A percentile compares a stretch with the other conserved stretches of the same genome.
These are phyloP conservation scores for Poeciliopsis occidentalis DNA, from an alignment of 2,113 vertebrate species.

Conservation along the genomic window DNA sequence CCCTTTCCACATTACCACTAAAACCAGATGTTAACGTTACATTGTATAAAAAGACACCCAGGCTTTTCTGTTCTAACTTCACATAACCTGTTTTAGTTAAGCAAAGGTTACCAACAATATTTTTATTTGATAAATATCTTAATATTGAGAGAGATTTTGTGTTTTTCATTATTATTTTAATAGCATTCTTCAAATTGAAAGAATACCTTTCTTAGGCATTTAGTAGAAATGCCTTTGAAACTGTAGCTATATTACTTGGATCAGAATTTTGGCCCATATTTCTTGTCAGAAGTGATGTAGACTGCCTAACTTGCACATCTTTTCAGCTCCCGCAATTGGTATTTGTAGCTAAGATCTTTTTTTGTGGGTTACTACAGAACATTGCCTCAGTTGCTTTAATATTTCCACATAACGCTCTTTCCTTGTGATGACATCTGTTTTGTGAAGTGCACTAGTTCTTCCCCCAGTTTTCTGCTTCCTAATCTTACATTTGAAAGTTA, in stretches of 20 bases:
- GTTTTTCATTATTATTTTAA: background rate
- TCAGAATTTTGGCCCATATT: background rate
- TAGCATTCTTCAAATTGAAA: background rate
- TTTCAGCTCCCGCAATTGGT: too few relatives aligned
- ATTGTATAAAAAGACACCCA: background rate
- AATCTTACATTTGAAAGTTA: too few relatives aligned
- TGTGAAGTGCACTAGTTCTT: too few relatives aligned
- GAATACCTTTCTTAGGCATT: background rate
- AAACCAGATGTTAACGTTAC: background rate
- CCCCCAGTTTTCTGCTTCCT: too few relatives aligned
- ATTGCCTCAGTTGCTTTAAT: too few relatives aligned
- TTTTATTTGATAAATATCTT: background rate
- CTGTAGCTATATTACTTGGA: background rate
- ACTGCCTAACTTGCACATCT: too few relatives aligned
- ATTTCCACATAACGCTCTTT: too few relatives aligned
- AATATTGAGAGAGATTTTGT: too few relatives aligned
- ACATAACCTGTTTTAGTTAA: background rate
- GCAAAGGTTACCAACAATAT: background rate
- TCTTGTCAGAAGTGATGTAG: too few relatives aligned
- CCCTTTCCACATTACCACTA: background rate
- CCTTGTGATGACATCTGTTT: too few relatives aligned
- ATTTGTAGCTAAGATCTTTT: too few relatives aligned
- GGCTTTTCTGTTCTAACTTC: background rate
- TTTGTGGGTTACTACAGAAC: too few relatives aligned
- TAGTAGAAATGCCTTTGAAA: background rate